Evolutionary conservation across 2,113 vertebrate species (phyloP).

Genomic region (Benitochromis conjunctus): DNA sequence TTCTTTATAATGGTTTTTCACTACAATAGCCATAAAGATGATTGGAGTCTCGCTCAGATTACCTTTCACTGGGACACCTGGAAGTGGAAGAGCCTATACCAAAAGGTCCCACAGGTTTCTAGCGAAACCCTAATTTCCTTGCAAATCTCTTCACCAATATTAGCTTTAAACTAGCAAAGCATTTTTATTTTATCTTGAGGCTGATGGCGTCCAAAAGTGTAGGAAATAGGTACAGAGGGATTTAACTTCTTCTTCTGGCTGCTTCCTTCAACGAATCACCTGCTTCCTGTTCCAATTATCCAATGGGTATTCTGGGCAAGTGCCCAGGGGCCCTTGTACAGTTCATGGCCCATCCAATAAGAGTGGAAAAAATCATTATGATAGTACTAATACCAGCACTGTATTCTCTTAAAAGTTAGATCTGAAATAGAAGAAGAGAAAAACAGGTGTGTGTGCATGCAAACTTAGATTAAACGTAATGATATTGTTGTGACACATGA

Average conservation of each 20-base stretch:
- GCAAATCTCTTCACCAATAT: conserved; percentile 65
- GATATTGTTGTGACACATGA: too few species aligned
- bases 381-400: not conserved
- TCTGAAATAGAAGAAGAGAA: too few species aligned
- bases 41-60: conserved; percentile 82
- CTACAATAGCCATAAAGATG: conserved; percentile 36
- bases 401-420: too few species aligned
- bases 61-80: conserved; percentile 75
- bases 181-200: conserved; percentile 49
- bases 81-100: conserved; percentile 26
- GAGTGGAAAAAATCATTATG: not conserved
- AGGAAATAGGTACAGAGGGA: conserved; percentile 26
- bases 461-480: too few species aligned
- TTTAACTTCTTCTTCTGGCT: not conserved
- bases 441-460: too few species aligned
- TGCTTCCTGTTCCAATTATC: not conserved
- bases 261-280: not conserved
- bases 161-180: conserved; percentile 58
- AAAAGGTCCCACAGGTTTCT: conserved; percentile 32
- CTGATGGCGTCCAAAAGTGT: not conserved
- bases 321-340: not conserved
- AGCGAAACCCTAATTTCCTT: conserved; percentile 61
- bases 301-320: not conserved
- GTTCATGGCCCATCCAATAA: not conserved
- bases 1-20: not conserved